A percentile compares a stretch with the other conserved stretches of the same genome.
Conservation (phyloP, 2,888 invertebrate genomes). For the Gasteruption jaculator region DNA sequence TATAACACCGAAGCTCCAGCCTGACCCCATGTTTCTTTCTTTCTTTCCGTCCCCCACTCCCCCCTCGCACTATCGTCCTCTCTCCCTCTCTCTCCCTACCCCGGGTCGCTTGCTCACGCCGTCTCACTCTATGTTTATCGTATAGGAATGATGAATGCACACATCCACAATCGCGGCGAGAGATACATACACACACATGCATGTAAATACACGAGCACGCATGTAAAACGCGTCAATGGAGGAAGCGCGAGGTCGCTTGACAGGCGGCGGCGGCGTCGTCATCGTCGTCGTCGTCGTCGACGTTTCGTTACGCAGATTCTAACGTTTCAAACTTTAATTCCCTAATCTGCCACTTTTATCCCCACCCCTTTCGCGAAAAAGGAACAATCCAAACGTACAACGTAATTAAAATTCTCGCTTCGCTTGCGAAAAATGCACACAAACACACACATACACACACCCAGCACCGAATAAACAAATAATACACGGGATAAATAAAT, state of each 20-base stretch:
- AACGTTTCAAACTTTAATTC: too few relatives aligned
- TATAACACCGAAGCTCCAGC: slow-evolving; percentile 7
- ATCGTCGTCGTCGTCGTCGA: too few relatives aligned
- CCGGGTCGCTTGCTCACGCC: background rate
- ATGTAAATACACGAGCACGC: slow-evolving; percentile 21
- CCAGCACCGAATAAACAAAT: too few relatives aligned
- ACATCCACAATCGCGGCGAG: slow-evolving; percentile 23
- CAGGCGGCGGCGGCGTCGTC: slow-evolving; percentile 21
- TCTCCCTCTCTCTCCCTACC: slow-evolving; percentile 4
- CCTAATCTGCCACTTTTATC: too few relatives aligned
- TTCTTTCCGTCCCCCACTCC: slow-evolving; percentile 6
- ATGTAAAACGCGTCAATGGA: slow-evolving; percentile 31
- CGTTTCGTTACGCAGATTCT: too few relatives aligned
- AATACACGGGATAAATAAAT: too few relatives aligned
- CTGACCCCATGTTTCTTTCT: background rate
- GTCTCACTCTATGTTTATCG: background rate
- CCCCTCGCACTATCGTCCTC: background rate
- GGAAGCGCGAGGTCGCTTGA: slow-evolving; percentile 27
- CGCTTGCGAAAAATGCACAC: too few relatives aligned
- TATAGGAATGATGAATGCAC: slow-evolving; percentile 1
- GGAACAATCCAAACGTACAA: too few relatives aligned
- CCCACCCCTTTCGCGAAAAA: too few relatives aligned
- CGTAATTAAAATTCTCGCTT: too few relatives aligned
- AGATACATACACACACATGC: slow-evolving; percentile 2
- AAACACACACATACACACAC: too few relatives aligned